These are phyloP conservation scores for Odiellus spinosus DNA, from an alignment of 2,888 invertebrate genomes.

Conservation along the genomic window DNA sequence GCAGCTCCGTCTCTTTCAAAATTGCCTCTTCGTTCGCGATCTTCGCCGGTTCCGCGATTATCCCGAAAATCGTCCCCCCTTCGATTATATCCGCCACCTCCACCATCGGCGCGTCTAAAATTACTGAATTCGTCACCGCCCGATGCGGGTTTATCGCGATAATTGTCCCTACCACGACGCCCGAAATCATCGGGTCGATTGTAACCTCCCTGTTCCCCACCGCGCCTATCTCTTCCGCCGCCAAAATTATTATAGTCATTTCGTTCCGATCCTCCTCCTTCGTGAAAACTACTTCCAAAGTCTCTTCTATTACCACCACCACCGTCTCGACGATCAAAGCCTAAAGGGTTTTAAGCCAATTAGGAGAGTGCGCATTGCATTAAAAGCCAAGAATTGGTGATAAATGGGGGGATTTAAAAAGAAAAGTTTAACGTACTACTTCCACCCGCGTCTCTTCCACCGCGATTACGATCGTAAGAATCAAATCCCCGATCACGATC, in stretches of 20 bases:
- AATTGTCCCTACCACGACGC: constrained; percentile 6
- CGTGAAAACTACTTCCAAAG: constrained; percentile 18
- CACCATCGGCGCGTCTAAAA: constrained; percentile 11
- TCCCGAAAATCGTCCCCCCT: constrained; percentile 20
- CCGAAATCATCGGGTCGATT: constrained; percentile 15
- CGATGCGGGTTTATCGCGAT: no score
- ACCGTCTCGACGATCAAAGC: constrained; percentile 4
- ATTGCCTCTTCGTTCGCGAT: no score
- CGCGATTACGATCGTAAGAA: constrained; percentile 15
- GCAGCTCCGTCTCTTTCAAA: no score
- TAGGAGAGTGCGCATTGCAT: no score
- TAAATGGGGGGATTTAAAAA: no score
- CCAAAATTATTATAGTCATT: constrained; percentile 9
- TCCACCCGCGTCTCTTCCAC: neutral
- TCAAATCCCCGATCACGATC: constrained; percentile 31
- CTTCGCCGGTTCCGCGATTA: neutral
- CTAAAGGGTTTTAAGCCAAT: no score
- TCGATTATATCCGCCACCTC: constrained; percentile 20
- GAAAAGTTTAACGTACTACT: no score
- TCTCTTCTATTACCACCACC: constrained; percentile 23
- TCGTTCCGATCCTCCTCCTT: constrained; percentile 3
- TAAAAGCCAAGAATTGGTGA: no score
- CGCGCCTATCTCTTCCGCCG: constrained; percentile 12
- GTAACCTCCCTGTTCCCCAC: constrained; percentile 4
- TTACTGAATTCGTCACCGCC: neutral